Conservation (phyloP, 2,797 vertebrate genomes). For the Siniperca scherzeri region DNA sequence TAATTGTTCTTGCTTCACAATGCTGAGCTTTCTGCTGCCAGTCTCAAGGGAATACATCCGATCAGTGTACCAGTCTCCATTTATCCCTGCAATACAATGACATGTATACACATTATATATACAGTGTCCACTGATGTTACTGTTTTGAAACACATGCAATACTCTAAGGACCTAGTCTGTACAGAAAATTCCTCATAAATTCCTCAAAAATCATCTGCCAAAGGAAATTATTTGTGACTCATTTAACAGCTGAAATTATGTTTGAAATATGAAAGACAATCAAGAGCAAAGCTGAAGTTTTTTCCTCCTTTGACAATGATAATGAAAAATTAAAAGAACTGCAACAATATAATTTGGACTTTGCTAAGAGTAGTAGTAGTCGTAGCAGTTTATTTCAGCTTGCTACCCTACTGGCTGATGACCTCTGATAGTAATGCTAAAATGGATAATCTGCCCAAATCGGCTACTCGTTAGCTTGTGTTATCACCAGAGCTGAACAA, state of each 20-base stretch:
- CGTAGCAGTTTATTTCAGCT: neutral
- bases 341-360: neutral
- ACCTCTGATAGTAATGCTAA: neutral
- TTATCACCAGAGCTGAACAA: neutral
- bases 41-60: slow-evolving; percentile 43
- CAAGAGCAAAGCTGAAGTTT: neutral
- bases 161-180: neutral
- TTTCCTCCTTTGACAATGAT: neutral
- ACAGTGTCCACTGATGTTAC: neutral
- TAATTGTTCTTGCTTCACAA: slow-evolving; percentile 50
- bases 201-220: too few species aligned
- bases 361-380: neutral
- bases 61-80: slow-evolving; percentile 64
- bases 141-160: slow-evolving; percentile 2
- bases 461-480: neutral
- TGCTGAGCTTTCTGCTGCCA: slow-evolving; percentile 37
- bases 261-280: neutral
- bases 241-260: neutral
- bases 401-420: neutral
- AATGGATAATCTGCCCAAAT: neutral
- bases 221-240: neutral
- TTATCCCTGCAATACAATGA: slow-evolving; percentile 53
- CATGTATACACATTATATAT: slow-evolving; percentile 6
- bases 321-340: neutral
- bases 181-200: neutral